Evolutionary conservation across 2,888 invertebrate species (phyloP).

Genomic region (Megamerina dolium): DNA sequence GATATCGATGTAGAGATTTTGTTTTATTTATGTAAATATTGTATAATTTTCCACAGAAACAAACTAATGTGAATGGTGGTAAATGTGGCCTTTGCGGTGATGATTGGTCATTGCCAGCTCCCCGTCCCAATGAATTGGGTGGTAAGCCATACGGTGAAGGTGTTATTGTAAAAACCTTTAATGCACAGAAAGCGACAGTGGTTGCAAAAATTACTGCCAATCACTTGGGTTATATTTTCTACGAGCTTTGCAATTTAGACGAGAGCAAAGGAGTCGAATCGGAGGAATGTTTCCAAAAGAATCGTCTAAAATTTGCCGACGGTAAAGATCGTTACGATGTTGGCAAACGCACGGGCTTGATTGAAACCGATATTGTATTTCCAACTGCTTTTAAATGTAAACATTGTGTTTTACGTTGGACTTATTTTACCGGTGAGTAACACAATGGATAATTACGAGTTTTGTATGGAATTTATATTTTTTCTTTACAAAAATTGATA

Average conservation of each 20-base stretch:
- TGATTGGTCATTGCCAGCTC: slow-evolving; percentile 44
- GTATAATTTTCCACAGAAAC: slow-evolving; percentile 31
- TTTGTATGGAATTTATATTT: too few species aligned
- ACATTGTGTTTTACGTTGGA: slow-evolving; percentile 56
- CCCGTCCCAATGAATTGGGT: slow-evolving; percentile 54
- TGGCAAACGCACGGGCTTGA: slow-evolving; percentile 27
- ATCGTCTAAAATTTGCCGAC: slow-evolving; percentile 41
- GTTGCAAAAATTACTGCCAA: slow-evolving; percentile 49
- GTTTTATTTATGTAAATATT: too few species aligned
- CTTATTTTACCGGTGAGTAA: slow-evolving; percentile 50
- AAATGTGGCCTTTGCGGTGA: slow-evolving; percentile 57
- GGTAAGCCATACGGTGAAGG: slow-evolving; percentile 52
- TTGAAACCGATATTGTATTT: slow-evolving; percentile 35
- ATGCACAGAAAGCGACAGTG: slow-evolving; percentile 30
- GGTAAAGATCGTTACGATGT: slow-evolving; percentile 32
- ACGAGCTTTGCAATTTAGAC: slow-evolving; percentile 52
- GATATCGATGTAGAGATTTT: too few species aligned
- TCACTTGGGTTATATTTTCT: slow-evolving; percentile 52
- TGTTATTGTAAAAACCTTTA: slow-evolving; percentile 49
- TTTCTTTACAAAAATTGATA: not conserved
- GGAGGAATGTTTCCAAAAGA: slow-evolving; percentile 51
- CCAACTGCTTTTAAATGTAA: slow-evolving; percentile 51
- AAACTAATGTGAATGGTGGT: slow-evolving; percentile 48
- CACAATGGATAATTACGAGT: too few species aligned
- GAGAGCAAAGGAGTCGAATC: slow-evolving; percentile 45